A percentile compares a stretch with the other conserved stretches of the same genome.
These are phyloP conservation scores for Lepus timidus DNA, from an alignment of 2,113 vertebrate genomes.

Conservation along the genomic window DNA sequence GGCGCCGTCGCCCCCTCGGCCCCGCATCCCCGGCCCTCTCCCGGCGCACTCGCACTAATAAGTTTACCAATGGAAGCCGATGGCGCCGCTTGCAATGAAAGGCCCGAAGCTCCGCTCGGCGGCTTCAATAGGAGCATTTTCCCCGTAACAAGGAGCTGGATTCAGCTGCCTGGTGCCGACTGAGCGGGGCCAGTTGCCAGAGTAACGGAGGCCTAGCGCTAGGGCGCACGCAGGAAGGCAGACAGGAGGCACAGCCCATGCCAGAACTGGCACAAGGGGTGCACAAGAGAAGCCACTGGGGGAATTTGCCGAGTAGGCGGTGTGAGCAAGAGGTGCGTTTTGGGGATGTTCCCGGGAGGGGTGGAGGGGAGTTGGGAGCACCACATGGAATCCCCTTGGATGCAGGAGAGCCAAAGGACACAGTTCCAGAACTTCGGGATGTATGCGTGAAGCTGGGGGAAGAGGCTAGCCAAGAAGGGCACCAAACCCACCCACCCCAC, in stretches of 20 bases:
- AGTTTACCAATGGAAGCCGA: slow-evolving; percentile 55
- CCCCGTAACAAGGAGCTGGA: slow-evolving; percentile 87
- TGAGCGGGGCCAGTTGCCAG: slow-evolving; percentile 85
- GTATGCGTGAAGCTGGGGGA: background rate
- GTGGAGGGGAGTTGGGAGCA: background rate
- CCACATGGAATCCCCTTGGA: background rate
- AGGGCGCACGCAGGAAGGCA: background rate
- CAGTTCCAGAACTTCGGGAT: background rate
- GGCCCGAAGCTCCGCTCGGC: slow-evolving; percentile 74
- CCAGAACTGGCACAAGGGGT: background rate
- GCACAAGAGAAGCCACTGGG: background rate
- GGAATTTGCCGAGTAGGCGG: background rate
- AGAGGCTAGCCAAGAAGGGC: background rate
- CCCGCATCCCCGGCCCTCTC: background rate
- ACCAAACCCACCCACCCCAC: background rate
- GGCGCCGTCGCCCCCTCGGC: background rate
- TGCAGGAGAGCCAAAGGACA: background rate
- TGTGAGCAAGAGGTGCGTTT: background rate
- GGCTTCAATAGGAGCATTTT: slow-evolving; percentile 88
- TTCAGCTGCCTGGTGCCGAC: slow-evolving; percentile 86
- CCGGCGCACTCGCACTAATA: background rate
- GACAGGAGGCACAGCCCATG: accelerated
- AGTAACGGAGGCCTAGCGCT: slow-evolving; percentile 83
- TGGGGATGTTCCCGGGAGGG: background rate
- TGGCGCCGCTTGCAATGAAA: slow-evolving; percentile 75